Percentiles rank a stretch among this genome's conserved stretches.
These are phyloP conservation scores for Napeogenes sylphis DNA, from an alignment of 2,888 invertebrate genomes.

Conservation along the genomic window DNA sequence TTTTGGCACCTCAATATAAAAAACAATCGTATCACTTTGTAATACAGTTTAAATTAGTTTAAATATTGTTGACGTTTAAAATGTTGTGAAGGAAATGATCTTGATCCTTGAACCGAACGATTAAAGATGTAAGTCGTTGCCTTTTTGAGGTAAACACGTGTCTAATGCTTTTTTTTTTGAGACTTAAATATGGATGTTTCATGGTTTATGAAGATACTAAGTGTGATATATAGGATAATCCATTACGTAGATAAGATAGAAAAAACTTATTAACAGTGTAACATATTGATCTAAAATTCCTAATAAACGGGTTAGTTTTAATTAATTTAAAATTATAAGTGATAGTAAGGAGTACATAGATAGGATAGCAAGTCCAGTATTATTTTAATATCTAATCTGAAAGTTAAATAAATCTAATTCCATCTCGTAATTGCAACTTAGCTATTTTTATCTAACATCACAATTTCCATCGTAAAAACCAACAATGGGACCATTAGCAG, in stretches of 20 bases:
- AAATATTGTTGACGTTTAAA: slow-evolving; percentile 25
- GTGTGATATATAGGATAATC: too few relatives aligned
- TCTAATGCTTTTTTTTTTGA: neutral
- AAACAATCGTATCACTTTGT: slow-evolving; percentile 15
- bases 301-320: too few relatives aligned
- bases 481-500: slow-evolving; percentile 38
- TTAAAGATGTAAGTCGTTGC: slow-evolving; percentile 47
- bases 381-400: too few relatives aligned
- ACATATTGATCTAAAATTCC: too few relatives aligned
- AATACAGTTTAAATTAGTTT: slow-evolving; percentile 25
- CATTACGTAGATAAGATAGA: too few relatives aligned
- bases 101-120: slow-evolving; percentile 44
- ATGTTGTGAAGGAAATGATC: slow-evolving; percentile 33
- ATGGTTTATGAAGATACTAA: too few relatives aligned
- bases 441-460: neutral
- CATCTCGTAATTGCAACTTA: too few relatives aligned
- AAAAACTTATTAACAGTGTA: too few relatives aligned
- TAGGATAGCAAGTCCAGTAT: too few relatives aligned
- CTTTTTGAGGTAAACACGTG: slow-evolving; percentile 38
- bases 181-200: too few relatives aligned
- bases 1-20: slow-evolving; percentile 22
- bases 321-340: too few relatives aligned
- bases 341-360: too few relatives aligned
- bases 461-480: slow-evolving; percentile 17
- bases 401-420: neutral